A percentile compares a stretch with the other conserved stretches of the same genome.
Conservation (phyloP, 2,113 vertebrate species). For the Brachypodius melanocephalos region DNA sequence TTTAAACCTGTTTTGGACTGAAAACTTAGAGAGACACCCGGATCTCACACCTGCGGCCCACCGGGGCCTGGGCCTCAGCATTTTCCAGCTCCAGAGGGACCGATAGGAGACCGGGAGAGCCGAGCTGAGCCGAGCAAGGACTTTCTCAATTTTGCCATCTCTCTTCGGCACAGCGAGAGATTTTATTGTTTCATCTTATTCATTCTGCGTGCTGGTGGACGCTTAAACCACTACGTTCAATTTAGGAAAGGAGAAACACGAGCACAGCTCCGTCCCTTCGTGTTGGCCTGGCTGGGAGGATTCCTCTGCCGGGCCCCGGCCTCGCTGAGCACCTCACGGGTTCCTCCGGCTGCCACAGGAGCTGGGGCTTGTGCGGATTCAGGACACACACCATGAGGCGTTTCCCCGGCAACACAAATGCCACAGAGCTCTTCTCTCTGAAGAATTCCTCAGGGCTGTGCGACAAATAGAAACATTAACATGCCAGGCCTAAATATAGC, state of each 20-base stretch:
- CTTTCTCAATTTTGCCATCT: neutral
- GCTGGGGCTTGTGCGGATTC: neutral
- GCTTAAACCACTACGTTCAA: neutral
- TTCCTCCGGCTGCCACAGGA: neutral
- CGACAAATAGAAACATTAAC: constrained; percentile 67
- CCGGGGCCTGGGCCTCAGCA: neutral
- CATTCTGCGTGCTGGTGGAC: neutral
- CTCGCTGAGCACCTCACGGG: neutral
- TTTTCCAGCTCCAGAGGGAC: neutral
- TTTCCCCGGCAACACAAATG: constrained; percentile 72
- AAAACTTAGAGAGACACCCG: neutral
- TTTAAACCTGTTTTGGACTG: neutral
- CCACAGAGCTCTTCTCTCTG: constrained; percentile 24
- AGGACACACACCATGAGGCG: neutral
- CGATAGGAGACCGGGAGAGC: neutral
- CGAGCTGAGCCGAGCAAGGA: neutral
- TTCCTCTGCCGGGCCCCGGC: neutral
- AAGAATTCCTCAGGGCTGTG: constrained; percentile 66
- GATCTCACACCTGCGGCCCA: neutral
- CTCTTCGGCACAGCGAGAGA: neutral
- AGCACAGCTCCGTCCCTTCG: neutral
- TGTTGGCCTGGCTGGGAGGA: neutral
- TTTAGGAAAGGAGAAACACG: neutral
- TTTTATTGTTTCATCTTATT: neutral
- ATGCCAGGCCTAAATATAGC: constrained; percentile 70